Percentiles rank a stretch among this genome's conserved stretches.
These are phyloP conservation scores for Morphnarchus princeps DNA, from an alignment of 2,113 vertebrate species.

Conservation along the genomic window DNA sequence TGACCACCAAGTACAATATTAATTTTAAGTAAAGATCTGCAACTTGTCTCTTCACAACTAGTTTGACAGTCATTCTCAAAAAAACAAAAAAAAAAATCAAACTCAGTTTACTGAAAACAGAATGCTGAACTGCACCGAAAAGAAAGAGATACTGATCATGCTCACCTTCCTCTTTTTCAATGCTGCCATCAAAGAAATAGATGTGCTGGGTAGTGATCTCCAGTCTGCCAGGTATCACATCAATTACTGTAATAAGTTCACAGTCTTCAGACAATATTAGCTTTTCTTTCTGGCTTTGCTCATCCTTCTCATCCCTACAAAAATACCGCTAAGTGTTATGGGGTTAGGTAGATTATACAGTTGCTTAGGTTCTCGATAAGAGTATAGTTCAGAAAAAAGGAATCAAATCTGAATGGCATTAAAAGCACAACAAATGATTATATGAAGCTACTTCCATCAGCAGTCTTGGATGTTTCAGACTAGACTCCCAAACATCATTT, in stretches of 20 bases:
- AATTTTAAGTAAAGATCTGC: background rate
- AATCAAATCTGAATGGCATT: background rate
- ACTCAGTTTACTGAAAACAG: background rate
- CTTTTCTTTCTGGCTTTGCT: conserved; percentile 92
- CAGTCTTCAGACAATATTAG: conserved; percentile 90
- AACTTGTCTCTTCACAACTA: background rate
- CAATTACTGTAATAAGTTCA: conserved; percentile 91
- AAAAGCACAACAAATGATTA: background rate
- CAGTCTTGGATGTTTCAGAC: background rate
- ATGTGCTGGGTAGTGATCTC: conserved; percentile 95
- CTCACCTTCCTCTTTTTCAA: conserved; percentile 94
- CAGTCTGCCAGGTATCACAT: conserved; percentile 89
- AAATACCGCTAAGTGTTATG: background rate
- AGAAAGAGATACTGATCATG: background rate
- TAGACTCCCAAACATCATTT: background rate
- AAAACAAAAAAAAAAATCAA: background rate
- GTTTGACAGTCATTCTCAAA: background rate
- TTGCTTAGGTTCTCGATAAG: background rate
- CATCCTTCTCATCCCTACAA: conserved; percentile 85
- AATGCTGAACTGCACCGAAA: background rate
- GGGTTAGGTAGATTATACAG: background rate
- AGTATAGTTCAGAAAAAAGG: background rate
- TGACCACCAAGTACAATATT: background rate
- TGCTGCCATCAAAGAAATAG: conserved; percentile 91
- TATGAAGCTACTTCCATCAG: background rate